These are phyloP conservation scores for Trachelus stipa DNA, from an alignment of 2,888 invertebrate genomes.

Conservation along the genomic window DNA sequence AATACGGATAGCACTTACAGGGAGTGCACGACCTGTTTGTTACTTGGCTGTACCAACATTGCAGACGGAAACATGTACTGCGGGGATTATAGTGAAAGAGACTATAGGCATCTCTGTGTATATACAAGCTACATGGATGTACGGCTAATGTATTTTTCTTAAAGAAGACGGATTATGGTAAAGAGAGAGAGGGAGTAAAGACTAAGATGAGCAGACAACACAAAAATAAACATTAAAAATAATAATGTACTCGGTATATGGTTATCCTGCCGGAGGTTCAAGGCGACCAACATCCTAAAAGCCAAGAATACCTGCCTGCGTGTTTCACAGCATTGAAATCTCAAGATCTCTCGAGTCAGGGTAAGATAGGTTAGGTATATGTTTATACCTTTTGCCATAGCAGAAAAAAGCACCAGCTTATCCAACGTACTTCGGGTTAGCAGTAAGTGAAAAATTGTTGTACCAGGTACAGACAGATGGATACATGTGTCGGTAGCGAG, in stretches of 20 bases:
- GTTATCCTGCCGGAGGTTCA: constrained; percentile 18
- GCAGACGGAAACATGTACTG: not conserved
- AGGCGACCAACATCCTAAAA: constrained; percentile 24
- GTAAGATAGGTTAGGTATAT: not conserved
- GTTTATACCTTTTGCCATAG: not conserved
- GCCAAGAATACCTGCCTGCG: not conserved
- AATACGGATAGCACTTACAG: not conserved
- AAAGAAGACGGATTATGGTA: not conserved
- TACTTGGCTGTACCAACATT: not conserved
- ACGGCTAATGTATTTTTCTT: not conserved
- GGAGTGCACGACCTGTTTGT: not conserved
- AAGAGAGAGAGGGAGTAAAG: not conserved
- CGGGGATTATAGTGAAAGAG: not conserved
- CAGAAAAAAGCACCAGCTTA: not conserved
- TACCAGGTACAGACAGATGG: not conserved
- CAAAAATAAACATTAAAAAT: constrained; percentile 1
- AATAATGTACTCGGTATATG: constrained; percentile 6
- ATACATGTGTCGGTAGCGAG: not conserved
- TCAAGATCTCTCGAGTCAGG: not conserved
- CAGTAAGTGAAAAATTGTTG: not conserved
- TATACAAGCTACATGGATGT: not conserved
- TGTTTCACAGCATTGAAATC: not conserved
- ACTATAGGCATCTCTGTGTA: not conserved
- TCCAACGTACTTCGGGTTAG: not conserved
- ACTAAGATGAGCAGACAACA: not conserved